phyloP scores from a whole-genome alignment of 2,797 vertebrate genomes.

The Muscicapa comitata region DNA sequence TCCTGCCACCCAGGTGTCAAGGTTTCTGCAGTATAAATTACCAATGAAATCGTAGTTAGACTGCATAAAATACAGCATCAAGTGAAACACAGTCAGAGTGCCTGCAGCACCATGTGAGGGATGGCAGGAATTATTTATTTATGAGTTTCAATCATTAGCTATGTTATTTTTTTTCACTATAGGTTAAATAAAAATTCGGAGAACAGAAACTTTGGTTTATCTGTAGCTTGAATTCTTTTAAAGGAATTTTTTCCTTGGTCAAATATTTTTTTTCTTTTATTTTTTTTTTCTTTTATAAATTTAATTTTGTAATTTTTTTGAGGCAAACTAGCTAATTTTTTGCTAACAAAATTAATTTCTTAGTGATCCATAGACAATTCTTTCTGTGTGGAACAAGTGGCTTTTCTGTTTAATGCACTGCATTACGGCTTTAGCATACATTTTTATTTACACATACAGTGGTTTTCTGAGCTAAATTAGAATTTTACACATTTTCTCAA shows the following conservation, averaged over 20 bases:
- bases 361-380: not conserved
- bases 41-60: not conserved
- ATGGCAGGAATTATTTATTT: not conserved
- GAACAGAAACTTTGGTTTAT: not conserved
- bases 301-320: not conserved
- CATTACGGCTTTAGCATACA: not conserved
- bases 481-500: not conserved
- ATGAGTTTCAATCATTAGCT: not conserved
- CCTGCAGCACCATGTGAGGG: not conserved
- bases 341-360: not conserved
- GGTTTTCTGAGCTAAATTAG: not conserved
- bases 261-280: not conserved
- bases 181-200: not conserved
- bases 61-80: not conserved
- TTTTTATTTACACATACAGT: not conserved
- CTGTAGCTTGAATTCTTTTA: not conserved
- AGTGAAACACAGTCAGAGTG: not conserved
- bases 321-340: not conserved
- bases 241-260: not conserved
- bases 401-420: not conserved
- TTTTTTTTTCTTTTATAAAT: fast-evolving
- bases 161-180: not conserved
- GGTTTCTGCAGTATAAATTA: not conserved
- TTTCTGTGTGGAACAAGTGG: not conserved
- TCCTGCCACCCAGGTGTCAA: not conserved